These are phyloP conservation scores for Callopanchax toddi DNA, from an alignment of 2,113 vertebrate genomes.

Conservation along the genomic window DNA sequence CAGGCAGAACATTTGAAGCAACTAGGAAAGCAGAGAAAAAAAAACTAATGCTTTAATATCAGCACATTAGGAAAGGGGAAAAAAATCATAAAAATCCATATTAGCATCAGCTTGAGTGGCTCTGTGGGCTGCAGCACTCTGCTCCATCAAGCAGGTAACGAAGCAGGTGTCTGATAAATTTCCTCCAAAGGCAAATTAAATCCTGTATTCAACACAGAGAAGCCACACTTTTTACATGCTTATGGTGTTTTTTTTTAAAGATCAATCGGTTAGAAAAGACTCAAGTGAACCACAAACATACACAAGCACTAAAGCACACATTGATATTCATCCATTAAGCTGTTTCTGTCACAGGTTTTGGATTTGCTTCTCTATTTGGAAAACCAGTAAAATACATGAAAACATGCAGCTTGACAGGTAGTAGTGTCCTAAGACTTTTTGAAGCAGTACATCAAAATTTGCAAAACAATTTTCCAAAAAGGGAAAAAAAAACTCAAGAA, in stretches of 20 bases:
- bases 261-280: background rate
- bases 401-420: too few species aligned
- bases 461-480: too few species aligned
- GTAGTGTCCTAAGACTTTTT: too few species aligned
- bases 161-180: conserved; percentile 32
- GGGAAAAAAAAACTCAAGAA: too few species aligned
- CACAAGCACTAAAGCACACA: too few species aligned
- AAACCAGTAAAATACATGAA: too few species aligned
- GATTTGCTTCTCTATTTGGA: too few species aligned
- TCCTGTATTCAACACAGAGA: conserved; percentile 9
- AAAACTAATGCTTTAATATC: conserved; percentile 10
- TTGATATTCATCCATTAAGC: too few species aligned
- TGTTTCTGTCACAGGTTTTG: too few species aligned
- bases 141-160: conserved; percentile 40
- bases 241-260: background rate
- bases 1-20: background rate
- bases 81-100: background rate
- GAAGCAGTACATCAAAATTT: too few species aligned
- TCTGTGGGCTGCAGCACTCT: conserved; percentile 17
- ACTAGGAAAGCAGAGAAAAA: background rate
- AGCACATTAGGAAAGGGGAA: background rate
- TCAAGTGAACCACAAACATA: background rate
- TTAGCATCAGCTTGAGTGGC: conserved; percentile 4
- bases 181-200: conserved; percentile 31
- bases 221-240: conserved; percentile 1